A percentile compares a stretch with the other conserved stretches of the same genome.
These are phyloP conservation scores for Micoletzkya japonica DNA, from an alignment of 2,888 invertebrate genomes.

Conservation along the genomic window DNA sequence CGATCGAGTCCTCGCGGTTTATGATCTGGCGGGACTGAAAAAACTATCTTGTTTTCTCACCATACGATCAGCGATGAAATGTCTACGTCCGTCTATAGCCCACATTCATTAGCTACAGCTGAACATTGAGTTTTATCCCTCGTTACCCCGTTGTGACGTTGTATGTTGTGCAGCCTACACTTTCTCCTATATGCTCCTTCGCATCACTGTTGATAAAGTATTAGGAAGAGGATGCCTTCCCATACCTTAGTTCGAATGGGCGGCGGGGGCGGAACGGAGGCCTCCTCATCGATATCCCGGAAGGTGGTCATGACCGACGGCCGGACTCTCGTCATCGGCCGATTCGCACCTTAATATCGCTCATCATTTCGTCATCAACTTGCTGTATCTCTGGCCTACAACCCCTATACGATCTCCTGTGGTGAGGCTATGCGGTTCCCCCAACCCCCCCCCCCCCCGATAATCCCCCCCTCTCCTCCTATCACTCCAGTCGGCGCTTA, in stretches of 20 bases:
- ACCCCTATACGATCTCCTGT: too few species aligned
- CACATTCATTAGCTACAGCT: too few species aligned
- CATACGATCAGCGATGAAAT: too few species aligned
- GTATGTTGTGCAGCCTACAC: too few species aligned
- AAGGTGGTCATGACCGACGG: conserved; percentile 9
- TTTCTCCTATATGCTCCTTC: too few species aligned
- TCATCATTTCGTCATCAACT: not conserved
- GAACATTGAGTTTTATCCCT: too few species aligned
- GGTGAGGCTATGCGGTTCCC: not conserved
- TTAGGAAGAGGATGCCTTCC: too few species aligned
- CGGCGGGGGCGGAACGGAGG: too few species aligned
- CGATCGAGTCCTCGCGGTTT: not conserved
- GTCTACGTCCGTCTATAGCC: too few species aligned
- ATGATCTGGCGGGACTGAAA: not conserved
- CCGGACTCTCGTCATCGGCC: not conserved
- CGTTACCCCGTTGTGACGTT: not conserved
- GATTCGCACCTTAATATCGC: not conserved
- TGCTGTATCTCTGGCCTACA: too few species aligned
- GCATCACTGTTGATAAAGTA: too few species aligned
- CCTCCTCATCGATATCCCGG: not conserved
- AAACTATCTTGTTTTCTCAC: not conserved
- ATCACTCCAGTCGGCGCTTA: not conserved
- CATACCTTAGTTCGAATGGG: too few species aligned
- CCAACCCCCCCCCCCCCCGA: not conserved
- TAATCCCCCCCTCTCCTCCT: not conserved